A percentile compares a stretch with the other conserved stretches of the same genome.
These are phyloP conservation scores for Echinarachnius parma DNA, from an alignment of 53 echinoderm and acorn worm species.

Conservation along the genomic window DNA sequence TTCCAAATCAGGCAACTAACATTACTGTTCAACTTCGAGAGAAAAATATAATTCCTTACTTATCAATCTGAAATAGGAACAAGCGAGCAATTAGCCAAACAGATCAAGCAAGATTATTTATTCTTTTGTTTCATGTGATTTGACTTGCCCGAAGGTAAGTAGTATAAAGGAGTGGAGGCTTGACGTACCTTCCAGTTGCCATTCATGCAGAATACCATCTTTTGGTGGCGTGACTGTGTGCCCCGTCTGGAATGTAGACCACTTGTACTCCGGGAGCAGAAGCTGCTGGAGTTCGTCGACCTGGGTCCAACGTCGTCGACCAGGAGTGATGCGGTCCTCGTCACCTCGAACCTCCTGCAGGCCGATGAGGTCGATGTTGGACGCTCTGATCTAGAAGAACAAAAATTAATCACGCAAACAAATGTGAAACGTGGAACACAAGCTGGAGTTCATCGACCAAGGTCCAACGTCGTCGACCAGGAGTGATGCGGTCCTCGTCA, in stretches of 20 bases:
- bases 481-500: neutral
- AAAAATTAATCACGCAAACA: no score
- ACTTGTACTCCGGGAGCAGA: constrained; percentile 60
- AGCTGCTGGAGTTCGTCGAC: constrained; percentile 61
- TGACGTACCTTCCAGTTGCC: constrained; percentile 78
- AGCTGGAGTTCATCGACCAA: constrained; percentile 56
- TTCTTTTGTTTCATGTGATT: no score
- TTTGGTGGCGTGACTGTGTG: constrained; percentile 47
- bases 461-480: constrained; percentile 12
- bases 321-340: neutral
- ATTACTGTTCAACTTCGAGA: no score
- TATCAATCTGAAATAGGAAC: no score
- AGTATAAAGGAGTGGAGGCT: no score
- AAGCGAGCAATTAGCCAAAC: no score
- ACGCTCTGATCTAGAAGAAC: constrained; percentile 48
- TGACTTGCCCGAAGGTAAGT: no score
- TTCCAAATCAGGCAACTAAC: no score
- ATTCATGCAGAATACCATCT: constrained; percentile 46
- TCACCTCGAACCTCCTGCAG: constrained; percentile 77
- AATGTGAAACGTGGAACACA: neutral
- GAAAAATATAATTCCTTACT: no score
- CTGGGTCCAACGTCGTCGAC: constrained; percentile 48
- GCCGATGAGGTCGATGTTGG: constrained; percentile 57
- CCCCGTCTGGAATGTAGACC: constrained; percentile 57
- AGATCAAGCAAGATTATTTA: no score